Evolutionary conservation across 2,888 invertebrate species (phyloP).

Genomic region (Epinotia nisella): DNA sequence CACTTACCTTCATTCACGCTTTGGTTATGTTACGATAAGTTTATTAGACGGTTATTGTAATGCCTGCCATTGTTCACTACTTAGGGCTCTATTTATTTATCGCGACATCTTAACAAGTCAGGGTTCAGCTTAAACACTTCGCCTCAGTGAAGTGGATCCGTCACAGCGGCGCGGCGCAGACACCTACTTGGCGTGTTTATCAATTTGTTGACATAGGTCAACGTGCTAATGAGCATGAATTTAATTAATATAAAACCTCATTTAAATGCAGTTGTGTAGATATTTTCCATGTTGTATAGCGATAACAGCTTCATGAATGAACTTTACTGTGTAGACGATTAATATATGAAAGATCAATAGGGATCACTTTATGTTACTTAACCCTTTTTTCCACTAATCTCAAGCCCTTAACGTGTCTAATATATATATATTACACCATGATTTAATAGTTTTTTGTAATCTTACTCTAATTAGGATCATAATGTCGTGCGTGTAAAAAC

Average conservation of each 20-base stretch:
- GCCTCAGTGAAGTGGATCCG: constrained; percentile 3
- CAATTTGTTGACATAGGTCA: constrained; percentile 36
- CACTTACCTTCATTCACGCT: constrained; percentile 74
- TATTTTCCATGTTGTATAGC: constrained; percentile 48
- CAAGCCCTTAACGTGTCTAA: background rate
- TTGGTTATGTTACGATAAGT: constrained; percentile 72
- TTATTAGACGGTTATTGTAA: constrained; percentile 68
- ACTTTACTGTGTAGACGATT: constrained; percentile 51
- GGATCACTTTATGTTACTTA: constrained; percentile 30
- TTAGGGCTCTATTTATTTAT: constrained; percentile 51
- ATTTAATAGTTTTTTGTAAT: background rate
- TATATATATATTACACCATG: background rate
- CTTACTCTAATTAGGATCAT: constrained; percentile 36
- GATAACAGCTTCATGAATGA: constrained; percentile 57
- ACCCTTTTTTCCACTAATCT: background rate
- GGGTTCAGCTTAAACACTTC: constrained; percentile 18
- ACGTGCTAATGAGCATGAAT: constrained; percentile 28
- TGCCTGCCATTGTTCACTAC: constrained; percentile 61
- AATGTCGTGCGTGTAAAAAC: constrained; percentile 39
- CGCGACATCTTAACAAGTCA: constrained; percentile 29
- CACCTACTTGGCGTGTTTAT: constrained; percentile 16
- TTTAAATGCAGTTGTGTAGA: constrained; percentile 22
- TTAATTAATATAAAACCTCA: constrained; percentile 33
- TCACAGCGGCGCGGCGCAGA: background rate
- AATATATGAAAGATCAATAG: constrained; percentile 55